Percentiles rank a stretch among this genome's conserved stretches.
Evolutionary conservation across 2,113 vertebrate species (phyloP).

Genomic region (Alethe diademata): DNA sequence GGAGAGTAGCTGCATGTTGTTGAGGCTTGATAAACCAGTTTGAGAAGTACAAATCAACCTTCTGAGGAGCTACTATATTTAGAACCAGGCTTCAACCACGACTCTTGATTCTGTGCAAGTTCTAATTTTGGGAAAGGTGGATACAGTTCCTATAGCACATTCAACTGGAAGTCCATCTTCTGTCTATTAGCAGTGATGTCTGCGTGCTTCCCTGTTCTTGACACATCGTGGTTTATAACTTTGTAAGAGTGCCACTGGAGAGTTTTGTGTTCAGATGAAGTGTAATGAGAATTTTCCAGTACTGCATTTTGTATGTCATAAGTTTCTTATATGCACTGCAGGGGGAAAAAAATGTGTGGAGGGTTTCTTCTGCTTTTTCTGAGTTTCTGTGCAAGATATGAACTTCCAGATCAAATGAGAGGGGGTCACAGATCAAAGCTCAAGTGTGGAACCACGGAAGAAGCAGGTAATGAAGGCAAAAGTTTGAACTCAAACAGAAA

Average conservation of each 20-base stretch:
- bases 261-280: not conserved
- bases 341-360: not conserved
- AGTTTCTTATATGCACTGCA: not conserved
- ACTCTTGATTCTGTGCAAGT: not conserved
- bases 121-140: not conserved
- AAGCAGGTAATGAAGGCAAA: not conserved
- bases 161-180: not conserved
- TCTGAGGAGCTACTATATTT: constrained; percentile 23
- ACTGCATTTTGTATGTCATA: not conserved
- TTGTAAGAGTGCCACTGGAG: not conserved
- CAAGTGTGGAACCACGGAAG: not conserved
- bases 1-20: not conserved
- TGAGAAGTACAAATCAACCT: constrained; percentile 4
- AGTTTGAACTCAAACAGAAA: not conserved
- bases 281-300: not conserved
- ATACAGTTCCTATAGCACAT: not conserved
- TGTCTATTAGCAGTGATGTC: not conserved
- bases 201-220: not conserved
- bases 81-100: not conserved
- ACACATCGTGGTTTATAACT: not conserved
- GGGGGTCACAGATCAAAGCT: not conserved
- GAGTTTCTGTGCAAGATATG: not conserved
- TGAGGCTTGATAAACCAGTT: constrained; percentile 38
- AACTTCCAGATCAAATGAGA: not conserved
- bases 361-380: not conserved